These are phyloP conservation scores for Stercorarius parasiticus DNA, from an alignment of 2,113 vertebrate genomes.

Conservation along the genomic window DNA sequence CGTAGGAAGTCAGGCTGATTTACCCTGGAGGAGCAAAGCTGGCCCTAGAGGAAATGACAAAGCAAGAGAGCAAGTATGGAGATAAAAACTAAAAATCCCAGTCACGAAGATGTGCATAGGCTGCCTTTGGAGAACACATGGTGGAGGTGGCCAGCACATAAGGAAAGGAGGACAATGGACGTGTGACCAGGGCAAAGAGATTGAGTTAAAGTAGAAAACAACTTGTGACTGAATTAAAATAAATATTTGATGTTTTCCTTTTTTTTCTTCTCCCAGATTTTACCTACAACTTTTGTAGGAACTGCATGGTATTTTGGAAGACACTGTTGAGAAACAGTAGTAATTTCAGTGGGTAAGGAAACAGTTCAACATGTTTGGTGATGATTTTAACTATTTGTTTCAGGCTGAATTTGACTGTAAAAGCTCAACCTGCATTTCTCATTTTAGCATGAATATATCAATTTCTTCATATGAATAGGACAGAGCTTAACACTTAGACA, in stretches of 20 bases:
- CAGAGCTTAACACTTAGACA: not conserved
- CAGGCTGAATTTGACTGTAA: not conserved
- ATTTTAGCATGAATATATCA: not conserved
- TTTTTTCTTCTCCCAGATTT: not conserved
- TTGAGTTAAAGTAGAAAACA: not conserved
- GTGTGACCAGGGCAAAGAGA: not conserved
- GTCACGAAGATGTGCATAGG: not conserved
- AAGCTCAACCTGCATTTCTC: not conserved
- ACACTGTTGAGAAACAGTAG: not conserved
- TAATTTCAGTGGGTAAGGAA: not conserved
- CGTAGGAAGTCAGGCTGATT: not conserved
- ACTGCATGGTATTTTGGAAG: not conserved
- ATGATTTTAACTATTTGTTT: not conserved
- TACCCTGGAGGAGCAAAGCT: not conserved
- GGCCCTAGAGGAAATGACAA: not conserved
- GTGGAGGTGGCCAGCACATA: not conserved
- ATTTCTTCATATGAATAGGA: not conserved
- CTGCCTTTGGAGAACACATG: not conserved
- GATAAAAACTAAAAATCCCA: not conserved
- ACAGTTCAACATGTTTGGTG: not conserved
- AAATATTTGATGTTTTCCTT: not conserved
- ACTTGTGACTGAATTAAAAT: not conserved
- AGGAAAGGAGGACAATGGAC: not conserved
- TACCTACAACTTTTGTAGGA: not conserved
- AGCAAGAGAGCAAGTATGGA: not conserved